A percentile compares a stretch with the other conserved stretches of the same genome.
phyloP scores from a whole-genome alignment of 2,797 vertebrate species.

The Enteromius thamalakanensis region DNA sequence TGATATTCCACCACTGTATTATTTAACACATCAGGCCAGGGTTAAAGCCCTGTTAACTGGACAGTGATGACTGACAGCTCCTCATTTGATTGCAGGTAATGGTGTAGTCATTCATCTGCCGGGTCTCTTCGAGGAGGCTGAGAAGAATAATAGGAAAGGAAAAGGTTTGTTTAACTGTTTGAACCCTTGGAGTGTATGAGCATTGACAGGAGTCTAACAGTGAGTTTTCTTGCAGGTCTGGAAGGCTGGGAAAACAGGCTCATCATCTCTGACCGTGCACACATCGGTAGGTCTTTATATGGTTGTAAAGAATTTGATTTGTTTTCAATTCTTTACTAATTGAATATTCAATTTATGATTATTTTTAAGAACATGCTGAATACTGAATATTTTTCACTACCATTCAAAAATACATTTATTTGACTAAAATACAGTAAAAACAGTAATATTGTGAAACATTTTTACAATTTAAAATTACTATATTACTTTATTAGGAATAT shows the following conservation, averaged over 20 bases:
- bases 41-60: neutral
- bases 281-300: constrained; percentile 86
- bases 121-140: constrained; percentile 96
- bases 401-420: neutral
- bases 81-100: constrained; percentile 80
- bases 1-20: constrained; percentile 3
- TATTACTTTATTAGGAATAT: neutral
- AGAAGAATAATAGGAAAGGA: constrained; percentile 93
- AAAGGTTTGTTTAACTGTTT: constrained; percentile 80
- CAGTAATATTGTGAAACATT: neutral
- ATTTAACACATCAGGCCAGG: neutral
- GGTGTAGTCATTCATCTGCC: constrained; percentile 98
- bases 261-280: constrained; percentile 97
- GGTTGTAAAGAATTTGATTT: neutral
- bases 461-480: neutral
- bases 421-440: neutral
- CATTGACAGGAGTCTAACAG: neutral
- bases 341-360: neutral
- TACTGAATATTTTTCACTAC: neutral
- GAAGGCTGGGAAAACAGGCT: constrained; percentile 94
- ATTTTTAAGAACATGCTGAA: neutral
- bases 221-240: constrained; percentile 80
- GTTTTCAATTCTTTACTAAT: neutral
- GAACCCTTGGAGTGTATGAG: neutral
- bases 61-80: neutral